Evolutionary conservation across 23 tunicate species (phyloP).

Genomic region (Trididemnum clinides): DNA sequence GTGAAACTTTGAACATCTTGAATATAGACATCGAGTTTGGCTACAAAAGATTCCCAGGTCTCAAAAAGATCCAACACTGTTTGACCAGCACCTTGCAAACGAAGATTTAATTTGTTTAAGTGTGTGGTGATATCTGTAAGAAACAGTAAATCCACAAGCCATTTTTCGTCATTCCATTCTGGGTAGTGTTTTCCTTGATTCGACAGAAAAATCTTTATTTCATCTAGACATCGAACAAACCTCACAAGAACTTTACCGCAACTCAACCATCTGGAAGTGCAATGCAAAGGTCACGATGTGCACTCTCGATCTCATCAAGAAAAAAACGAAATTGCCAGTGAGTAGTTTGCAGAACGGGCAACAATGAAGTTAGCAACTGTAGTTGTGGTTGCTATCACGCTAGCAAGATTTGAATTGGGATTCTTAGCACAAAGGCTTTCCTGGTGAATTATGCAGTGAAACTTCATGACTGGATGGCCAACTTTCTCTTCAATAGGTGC

Average conservation of each 20-base stretch:
- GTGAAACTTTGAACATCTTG: conserved; percentile 61
- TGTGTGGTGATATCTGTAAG: conserved; percentile 64
- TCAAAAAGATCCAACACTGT: conserved; percentile 65
- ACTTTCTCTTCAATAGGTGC: conserved; percentile 38
- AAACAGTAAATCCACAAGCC: conserved; percentile 66
- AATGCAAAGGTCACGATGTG: conserved; percentile 52
- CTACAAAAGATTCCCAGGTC: conserved; percentile 60
- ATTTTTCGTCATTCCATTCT: conserved; percentile 60
- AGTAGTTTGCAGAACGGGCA: conserved; percentile 67
- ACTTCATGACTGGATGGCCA: conserved; percentile 46
- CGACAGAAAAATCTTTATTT: conserved; percentile 60
- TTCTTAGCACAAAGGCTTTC: conserved; percentile 60
- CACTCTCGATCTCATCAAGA: conserved; percentile 65
- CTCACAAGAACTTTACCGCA: conserved; percentile 62
- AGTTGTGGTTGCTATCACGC: conserved; percentile 45
- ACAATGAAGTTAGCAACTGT: conserved; percentile 48
- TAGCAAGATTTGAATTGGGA: conserved; percentile 48
- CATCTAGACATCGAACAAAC: conserved; percentile 63
- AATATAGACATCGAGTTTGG: conserved; percentile 62
- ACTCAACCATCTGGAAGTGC: conserved; percentile 43
- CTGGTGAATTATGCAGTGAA: conserved; percentile 51
- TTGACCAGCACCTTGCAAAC: conserved; percentile 59
- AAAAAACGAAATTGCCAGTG: conserved; percentile 65
- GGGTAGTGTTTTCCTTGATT: conserved; percentile 58
- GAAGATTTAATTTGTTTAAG: conserved; percentile 59